Conservation (phyloP, 1,140 invertebrate species). For the Globodera rostochiensis region DNA sequence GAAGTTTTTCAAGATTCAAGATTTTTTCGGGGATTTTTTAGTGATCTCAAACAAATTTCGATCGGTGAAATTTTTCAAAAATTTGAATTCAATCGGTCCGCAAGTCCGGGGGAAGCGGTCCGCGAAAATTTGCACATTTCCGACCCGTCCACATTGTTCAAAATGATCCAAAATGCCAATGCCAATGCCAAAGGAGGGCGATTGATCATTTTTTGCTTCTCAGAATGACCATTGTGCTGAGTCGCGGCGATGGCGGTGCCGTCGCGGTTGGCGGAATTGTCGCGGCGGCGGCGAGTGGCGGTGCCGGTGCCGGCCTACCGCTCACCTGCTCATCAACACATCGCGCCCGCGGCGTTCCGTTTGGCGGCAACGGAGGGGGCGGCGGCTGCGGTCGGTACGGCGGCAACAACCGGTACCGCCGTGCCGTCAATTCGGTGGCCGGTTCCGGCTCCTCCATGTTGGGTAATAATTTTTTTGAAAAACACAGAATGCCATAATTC, state of each 20-base stretch:
- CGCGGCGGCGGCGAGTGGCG: not conserved
- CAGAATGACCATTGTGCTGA: constrained; percentile 35
- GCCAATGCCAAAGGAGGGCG: too few relatives aligned
- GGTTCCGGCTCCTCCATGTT: constrained; percentile 26
- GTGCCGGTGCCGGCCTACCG: constrained; percentile 8
- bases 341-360: constrained; percentile 16
- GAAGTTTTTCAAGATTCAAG: too few relatives aligned
- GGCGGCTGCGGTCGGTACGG: not conserved
- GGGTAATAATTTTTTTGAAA: not conserved
- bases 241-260: constrained; percentile 13
- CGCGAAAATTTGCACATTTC: too few relatives aligned
- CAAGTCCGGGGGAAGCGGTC: too few relatives aligned
- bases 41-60: too few relatives aligned
- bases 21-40: too few relatives aligned
- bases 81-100: too few relatives aligned
- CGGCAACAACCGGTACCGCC: constrained; percentile 14
- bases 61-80: too few relatives aligned
- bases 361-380: constrained; percentile 9
- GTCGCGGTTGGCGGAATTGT: not conserved
- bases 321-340: constrained; percentile 11
- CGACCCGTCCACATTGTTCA: too few relatives aligned
- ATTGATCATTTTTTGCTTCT: not conserved
- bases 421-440: constrained; percentile 16
- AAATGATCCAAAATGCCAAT: too few relatives aligned
- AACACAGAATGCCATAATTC: not conserved